Percentiles rank a stretch among this genome's conserved stretches.
Conservation (phyloP, 2,113 vertebrate genomes). For the Echinops telfairi region DNA sequence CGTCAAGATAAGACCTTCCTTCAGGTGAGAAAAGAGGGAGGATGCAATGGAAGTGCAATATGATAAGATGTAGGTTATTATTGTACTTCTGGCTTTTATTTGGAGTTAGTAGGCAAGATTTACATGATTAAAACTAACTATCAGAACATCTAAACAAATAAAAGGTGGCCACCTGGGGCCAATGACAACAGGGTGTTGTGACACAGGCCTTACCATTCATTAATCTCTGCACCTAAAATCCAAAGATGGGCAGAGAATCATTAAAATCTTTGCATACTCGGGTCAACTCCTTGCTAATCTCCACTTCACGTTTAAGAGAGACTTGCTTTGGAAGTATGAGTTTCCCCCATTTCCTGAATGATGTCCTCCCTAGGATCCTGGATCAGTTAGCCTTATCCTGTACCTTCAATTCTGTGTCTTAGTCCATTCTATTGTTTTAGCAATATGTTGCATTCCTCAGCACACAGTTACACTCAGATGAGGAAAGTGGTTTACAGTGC, state of each 20-base stretch:
- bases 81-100: neutral
- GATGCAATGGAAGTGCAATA: neutral
- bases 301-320: neutral
- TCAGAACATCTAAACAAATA: slow-evolving; percentile 4
- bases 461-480: too few relatives aligned
- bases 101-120: neutral
- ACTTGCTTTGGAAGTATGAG: neutral
- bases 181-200: neutral
- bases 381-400: neutral
- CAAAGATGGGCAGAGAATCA: neutral
- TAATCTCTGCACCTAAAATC: neutral
- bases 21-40: neutral
- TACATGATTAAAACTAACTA: slow-evolving; percentile 4
- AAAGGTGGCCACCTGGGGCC: neutral
- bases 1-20: neutral
- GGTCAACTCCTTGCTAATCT: neutral
- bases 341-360: neutral
- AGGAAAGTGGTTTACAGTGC: too few relatives aligned
- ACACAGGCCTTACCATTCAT: neutral
- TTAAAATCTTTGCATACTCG: neutral
- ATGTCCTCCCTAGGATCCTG: neutral
- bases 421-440: too few relatives aligned
- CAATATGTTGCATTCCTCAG: too few relatives aligned
- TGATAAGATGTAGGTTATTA: neutral
- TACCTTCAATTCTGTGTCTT: neutral